Evolutionary conservation across 2,797 vertebrate genomes (phyloP), one percentile per base, ranked within the genome.

Genomic region (Lutjanus argentimaculatus): DNA sequence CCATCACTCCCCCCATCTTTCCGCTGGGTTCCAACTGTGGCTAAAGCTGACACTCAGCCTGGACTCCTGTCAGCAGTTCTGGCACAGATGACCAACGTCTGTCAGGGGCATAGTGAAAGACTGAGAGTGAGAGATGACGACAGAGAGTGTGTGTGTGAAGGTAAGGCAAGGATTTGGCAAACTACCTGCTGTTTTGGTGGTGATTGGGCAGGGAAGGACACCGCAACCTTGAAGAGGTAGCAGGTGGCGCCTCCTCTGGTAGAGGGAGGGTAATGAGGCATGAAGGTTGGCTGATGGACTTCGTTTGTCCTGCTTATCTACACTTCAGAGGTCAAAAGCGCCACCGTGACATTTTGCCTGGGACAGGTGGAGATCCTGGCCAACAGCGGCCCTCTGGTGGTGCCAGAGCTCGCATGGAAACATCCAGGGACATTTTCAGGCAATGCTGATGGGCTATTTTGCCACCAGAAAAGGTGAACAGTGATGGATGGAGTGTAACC

Each of bases 31-130:
- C 91, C 89, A 79, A 92, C 92, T 91, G 93, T 88, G 91, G 88
- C 88, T 84, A 88, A 94, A 93, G 89, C 90, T 86, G 92, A 91
- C 91, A 89, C 85, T 84, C 85, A 82, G 87, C 70, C 85, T 81
- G 80, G 88, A 88, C 79, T 84, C 77, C 86, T 80, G 84, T 90
- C 92, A 82, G 90, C 88, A 84, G 68, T 86, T 86, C 80, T 93
- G 93, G 94, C 92, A 91, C 21, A 12, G 58, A 72, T 61, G 59
- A 22, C 80, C 64, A 84, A 77, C 79, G 80, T 88, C 90, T 91
- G 90, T 91, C 85, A 83, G 74, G 46, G 42, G 55, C 72, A 84
- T 62, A 72, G 69, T 61, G 74, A 64, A 78, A 66, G 72, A 75
- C 46, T 45, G 22, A 85, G 67, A 73, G 64, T 75, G 62, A 63